Percentiles rank a stretch among this genome's conserved stretches.
phyloP scores from a whole-genome alignment of 2,797 vertebrate genomes.

The Florisuga fusca region DNA sequence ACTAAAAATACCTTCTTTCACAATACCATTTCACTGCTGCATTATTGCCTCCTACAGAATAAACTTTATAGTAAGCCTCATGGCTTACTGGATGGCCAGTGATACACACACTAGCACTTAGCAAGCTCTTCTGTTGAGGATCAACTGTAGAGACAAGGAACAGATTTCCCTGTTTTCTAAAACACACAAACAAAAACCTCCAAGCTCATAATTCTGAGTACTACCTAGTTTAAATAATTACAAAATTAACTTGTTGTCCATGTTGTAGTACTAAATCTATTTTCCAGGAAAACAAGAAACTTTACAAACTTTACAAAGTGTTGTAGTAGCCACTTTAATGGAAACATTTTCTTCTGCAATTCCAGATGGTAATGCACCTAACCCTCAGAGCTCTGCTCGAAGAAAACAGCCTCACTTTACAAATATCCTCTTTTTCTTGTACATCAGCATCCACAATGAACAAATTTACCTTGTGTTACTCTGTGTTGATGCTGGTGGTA shows the following conservation, averaged over 20 bases:
- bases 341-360: background rate
- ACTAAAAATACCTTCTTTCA: background rate
- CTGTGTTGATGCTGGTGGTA: background rate
- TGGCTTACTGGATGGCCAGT: background rate
- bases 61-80: background rate
- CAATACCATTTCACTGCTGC: background rate
- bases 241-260: background rate
- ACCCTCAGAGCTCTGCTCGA: background rate
- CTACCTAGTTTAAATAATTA: background rate
- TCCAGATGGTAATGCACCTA: background rate
- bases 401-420: background rate
- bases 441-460: background rate
- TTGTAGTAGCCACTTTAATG: background rate
- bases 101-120: background rate
- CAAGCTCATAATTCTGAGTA: background rate
- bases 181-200: background rate
- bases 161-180: background rate
- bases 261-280: background rate
- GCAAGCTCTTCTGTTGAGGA: background rate
- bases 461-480: background rate
- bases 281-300: background rate
- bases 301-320: background rate
- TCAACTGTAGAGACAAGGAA: background rate
- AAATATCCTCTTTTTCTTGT: background rate
- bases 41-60: background rate